Evolutionary conservation across 2,113 vertebrate species (phyloP), one percentile per base, ranked within the genome.

Genomic region (Zosterops hypoxanthus): DNA sequence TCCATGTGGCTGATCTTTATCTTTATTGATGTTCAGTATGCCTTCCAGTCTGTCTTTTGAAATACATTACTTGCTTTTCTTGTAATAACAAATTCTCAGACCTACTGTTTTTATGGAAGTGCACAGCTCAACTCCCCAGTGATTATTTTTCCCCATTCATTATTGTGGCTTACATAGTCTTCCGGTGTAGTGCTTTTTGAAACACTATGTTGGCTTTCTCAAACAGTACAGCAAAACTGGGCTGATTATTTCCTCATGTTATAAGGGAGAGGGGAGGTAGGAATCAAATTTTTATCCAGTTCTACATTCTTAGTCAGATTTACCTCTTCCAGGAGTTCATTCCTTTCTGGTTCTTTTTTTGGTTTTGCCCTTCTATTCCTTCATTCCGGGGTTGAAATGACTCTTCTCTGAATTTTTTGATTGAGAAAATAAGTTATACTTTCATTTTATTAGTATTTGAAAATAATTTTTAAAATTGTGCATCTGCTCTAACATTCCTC

Each of bases 231-330:
- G 9, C 41, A 60, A 77, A 76, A 72, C 11, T 41, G 5, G 9
- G 8, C 25, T 69, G 0, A 15, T 80, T 88, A 44, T n/a, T 93
- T 84, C 9, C 25, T 81, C 23, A 39, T 11, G 6, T 73, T 39
- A 9, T 28, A 8, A 2, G 7, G 9, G 6, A 10, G 1, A 18
- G 5, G 8, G 3, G 6, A 49, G 8, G 9, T 72, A 33, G 7
- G 4, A 71, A 21, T 50, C 19, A 21, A 42, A 9, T 22, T 83
- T 68, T 80, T 53, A 23, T 55, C 42, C 12, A n/a, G 21, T 10
- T 86, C 57, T 36, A 44, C 24, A 8, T 66, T 31, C 24, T 42
- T 77, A 76, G 49, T 82, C 18, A 46, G 15, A 34, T 60, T 60
- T 42, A 15, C 15, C 2, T 77, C 11, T 10, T 68, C 21, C 18